Evolutionary conservation across 2,113 vertebrate species (phyloP).

Genomic region (Caracal caracal): DNA sequence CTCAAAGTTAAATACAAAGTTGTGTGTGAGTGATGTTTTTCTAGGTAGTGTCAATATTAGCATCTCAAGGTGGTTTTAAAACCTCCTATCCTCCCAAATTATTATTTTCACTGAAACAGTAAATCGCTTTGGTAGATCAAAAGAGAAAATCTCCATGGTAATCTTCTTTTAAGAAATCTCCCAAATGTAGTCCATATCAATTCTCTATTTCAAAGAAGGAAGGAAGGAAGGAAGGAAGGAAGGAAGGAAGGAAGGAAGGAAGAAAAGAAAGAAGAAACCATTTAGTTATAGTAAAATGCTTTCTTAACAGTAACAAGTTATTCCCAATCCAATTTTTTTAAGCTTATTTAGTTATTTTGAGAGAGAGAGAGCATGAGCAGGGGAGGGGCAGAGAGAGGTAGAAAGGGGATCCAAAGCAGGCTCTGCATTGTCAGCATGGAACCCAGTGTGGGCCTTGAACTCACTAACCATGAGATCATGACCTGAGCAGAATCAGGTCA

Average conservation of each 20-base stretch:
- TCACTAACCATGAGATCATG: too few species aligned
- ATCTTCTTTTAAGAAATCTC: not conserved
- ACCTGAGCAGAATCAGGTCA: too few species aligned
- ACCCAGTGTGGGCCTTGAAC: too few species aligned
- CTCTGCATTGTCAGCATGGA: too few species aligned
- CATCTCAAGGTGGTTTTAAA: not conserved
- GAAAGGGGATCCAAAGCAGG: too few species aligned
- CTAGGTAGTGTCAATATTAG: not conserved
- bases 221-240: not conserved
- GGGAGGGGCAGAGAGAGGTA: too few species aligned
- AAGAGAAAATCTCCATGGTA: not conserved
- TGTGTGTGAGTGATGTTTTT: not conserved
- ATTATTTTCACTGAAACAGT: conserved; percentile 21
- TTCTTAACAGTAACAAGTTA: not conserved
- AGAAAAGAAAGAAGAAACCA: not conserved
- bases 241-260: too few species aligned
- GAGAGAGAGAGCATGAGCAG: too few species aligned
- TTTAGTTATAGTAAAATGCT: not conserved
- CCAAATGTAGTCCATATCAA: not conserved
- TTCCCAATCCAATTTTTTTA: not conserved
- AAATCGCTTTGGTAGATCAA: not conserved
- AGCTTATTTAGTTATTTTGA: too few species aligned
- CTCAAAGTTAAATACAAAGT: not conserved
- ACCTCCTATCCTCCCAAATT: not conserved
- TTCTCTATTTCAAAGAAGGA: not conserved